Evolutionary conservation across 37 sponge, comb jelly and placozoan species (phyloP), one percentile per base, ranked within the genome.

Genomic region (Tethya wilhelma): DNA sequence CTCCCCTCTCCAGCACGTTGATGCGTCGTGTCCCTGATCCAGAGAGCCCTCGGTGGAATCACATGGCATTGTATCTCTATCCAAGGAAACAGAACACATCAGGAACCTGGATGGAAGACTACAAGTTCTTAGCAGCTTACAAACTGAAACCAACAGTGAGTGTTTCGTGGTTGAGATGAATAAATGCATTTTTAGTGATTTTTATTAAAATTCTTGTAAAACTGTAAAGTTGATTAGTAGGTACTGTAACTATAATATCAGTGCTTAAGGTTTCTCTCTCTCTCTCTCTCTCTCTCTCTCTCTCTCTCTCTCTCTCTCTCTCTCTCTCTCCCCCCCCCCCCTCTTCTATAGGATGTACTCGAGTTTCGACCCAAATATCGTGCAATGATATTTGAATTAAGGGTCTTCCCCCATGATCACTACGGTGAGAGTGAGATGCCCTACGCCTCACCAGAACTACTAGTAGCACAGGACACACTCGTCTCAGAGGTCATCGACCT

Each of bases 21-120:
- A 91, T 88, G 83, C 66, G 96, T 5, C 75, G 92, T n/a, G 77
- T 95, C 14, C 92, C 96, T 44, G 87, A 88, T 29, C 79, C 89
- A 26, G 91, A 86, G 25, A 79, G 65, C 70, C 44, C 63, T 2
- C 63, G 71, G 8, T 95, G 96, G 96, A 58, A 49, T 5, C 89
- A 95, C 85, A 90, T 89, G 82, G 71, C 83, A 0, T 83, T 95
- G 42, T 86, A 79, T 49, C 86, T 92, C 20, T 57, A 63, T 19
- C 75, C 91, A 0, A 53, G 79, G n/a, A 80, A 84, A 2, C 31
- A 29, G 20, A 57, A 56, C 26, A 60, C 44, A 2, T 62, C 39
- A 4, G 93, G 94, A 14, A 40, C 84, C 8, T 97, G 97, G 97
- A 69, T 97, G 94, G 97, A 97, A 37, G 92, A 94, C 73, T 97